phyloP scores from a whole-genome alignment of 2,797 vertebrate genomes.

The Nannoperca australis region DNA sequence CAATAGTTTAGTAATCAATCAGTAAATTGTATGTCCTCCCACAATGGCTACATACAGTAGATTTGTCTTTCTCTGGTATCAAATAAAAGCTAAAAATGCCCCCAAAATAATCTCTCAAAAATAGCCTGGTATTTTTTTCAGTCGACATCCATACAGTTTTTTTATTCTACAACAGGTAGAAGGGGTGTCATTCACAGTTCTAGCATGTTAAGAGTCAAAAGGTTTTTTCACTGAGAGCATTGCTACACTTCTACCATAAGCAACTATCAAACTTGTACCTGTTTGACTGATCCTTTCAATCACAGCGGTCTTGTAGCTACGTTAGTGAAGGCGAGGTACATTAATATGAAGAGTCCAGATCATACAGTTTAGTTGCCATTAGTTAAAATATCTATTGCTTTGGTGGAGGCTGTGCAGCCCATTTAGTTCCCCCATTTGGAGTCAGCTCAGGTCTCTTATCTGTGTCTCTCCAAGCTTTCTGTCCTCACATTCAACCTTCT shows the following conservation, averaged over 20 bases:
- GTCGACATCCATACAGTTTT: constrained; percentile 49
- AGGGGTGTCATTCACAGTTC: constrained; percentile 52
- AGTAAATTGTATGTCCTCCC: constrained; percentile 19
- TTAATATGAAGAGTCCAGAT: constrained; percentile 47
- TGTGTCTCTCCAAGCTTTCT: background rate
- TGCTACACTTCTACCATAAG: constrained; percentile 49
- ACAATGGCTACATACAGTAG: constrained; percentile 11
- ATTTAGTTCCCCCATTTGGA: constrained; percentile 28
- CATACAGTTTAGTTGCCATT: constrained; percentile 45
- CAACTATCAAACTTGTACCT: constrained; percentile 12
- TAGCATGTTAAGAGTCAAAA: constrained; percentile 40
- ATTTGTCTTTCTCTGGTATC: constrained; percentile 10
- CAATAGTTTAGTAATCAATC: constrained; percentile 39
- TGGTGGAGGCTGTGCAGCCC: constrained; percentile 55
- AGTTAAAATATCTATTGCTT: constrained; percentile 75
- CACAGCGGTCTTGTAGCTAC: constrained; percentile 53
- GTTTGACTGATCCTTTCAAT: constrained; percentile 12
- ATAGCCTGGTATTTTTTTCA: constrained; percentile 22
- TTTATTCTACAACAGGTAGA: constrained; percentile 49
- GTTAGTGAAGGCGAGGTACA: constrained; percentile 39
- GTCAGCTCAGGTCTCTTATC: constrained; percentile 33
- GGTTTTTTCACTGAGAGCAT: constrained; percentile 40
- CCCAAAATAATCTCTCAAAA: constrained; percentile 29
- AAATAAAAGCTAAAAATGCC: constrained; percentile 41
- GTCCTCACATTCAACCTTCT: constrained; percentile 1